These are phyloP conservation scores for Myotis vivesi DNA, from an alignment of 2,797 vertebrate genomes.

Conservation along the genomic window DNA sequence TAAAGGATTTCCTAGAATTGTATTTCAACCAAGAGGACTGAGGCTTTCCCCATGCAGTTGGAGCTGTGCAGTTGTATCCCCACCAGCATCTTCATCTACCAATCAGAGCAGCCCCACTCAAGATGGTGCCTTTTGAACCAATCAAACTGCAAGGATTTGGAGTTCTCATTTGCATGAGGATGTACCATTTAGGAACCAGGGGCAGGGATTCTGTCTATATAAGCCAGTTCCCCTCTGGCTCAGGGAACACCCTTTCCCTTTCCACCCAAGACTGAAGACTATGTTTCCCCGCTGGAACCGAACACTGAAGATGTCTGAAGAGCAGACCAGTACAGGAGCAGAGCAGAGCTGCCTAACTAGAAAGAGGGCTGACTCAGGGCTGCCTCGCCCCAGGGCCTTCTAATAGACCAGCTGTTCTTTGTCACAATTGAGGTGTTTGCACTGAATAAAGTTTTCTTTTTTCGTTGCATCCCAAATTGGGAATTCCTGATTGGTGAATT, in stretches of 20 bases:
- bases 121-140: not conserved
- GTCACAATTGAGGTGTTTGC: not conserved
- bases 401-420: not conserved
- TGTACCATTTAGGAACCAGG: not conserved
- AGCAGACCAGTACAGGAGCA: not conserved
- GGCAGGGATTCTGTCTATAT: not conserved
- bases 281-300: not conserved
- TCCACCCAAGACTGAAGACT: not conserved
- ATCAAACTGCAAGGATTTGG: not conserved
- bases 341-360: not conserved
- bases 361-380: not conserved
- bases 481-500: not conserved
- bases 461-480: not conserved
- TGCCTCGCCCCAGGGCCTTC: not conserved
- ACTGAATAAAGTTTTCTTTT: not conserved
- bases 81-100: not conserved
- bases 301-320: not conserved
- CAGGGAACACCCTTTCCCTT: not conserved
- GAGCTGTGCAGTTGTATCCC: not conserved
- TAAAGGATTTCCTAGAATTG: not conserved
- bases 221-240: not conserved
- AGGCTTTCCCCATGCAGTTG: not conserved
- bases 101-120: not conserved
- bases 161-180: not conserved
- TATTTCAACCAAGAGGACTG: not conserved